Percentiles rank a stretch among this genome's conserved stretches.
These are phyloP conservation scores for Capreolus pygargus DNA, from an alignment of 2,113 vertebrate genomes.

Conservation along the genomic window DNA sequence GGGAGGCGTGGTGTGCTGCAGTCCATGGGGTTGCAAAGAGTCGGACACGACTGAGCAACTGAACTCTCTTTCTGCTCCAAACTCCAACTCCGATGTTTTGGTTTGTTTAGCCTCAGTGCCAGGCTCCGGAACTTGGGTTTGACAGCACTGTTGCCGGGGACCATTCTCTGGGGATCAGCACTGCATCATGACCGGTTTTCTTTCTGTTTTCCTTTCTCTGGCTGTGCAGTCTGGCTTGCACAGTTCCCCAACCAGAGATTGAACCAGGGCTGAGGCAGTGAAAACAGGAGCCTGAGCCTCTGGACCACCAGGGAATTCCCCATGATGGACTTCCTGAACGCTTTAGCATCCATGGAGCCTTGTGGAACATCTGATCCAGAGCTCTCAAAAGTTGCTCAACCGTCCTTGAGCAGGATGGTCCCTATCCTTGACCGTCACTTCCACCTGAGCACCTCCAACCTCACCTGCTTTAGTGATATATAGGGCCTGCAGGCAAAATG, in stretches of 20 bases:
- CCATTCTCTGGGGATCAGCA: neutral
- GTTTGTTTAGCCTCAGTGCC: neutral
- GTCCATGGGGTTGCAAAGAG: neutral
- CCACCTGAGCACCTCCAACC: neutral
- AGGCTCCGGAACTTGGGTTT: neutral
- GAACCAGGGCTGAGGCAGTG: neutral
- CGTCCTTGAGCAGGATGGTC: too few relatives aligned
- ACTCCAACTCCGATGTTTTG: neutral
- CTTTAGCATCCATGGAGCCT: neutral
- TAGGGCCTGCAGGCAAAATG: neutral
- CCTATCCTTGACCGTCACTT: neutral
- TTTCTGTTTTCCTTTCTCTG: neutral
- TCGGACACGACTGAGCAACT: rapidly evolving
- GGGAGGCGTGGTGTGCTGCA: neutral
- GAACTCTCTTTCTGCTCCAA: neutral
- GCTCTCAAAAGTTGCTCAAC: neutral
- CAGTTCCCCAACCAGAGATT: neutral
- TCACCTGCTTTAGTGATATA: neutral
- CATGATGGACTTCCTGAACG: neutral
- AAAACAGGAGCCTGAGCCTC: neutral
- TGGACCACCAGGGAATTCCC: neutral
- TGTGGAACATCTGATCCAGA: neutral
- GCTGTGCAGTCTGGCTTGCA: neutral
- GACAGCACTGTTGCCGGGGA: neutral
- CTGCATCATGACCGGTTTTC: neutral